Conservation (phyloP, 2,113 vertebrate genomes). For the Malurus alboscapulatus region DNA sequence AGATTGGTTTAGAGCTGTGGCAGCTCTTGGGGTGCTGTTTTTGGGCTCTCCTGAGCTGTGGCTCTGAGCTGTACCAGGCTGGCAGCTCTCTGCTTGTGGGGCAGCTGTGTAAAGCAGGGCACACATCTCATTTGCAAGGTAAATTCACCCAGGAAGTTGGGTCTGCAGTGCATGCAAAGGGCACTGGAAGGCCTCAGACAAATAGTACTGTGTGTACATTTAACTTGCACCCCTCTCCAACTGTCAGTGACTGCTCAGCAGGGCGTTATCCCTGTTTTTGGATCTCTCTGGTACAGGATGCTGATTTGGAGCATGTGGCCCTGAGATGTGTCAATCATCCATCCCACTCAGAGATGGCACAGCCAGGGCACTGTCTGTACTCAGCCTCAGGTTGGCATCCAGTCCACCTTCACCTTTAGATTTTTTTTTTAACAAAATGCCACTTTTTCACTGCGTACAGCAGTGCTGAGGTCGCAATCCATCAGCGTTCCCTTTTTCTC, state of each 20-base stretch:
- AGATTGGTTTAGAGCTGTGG: background rate
- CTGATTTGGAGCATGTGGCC: background rate
- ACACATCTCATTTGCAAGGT: background rate
- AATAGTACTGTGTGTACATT: background rate
- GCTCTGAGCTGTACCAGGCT: background rate
- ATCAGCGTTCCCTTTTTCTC: background rate
- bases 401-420: background rate
- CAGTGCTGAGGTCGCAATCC: fast-evolving
- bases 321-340: background rate
- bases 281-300: background rate
- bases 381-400: background rate
- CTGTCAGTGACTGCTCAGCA: background rate
- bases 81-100: background rate
- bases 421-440: background rate
- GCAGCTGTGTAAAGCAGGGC: background rate
- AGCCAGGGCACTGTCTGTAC: background rate
- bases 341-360: background rate
- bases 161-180: background rate
- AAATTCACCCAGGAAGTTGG: background rate
- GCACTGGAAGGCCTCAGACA: background rate
- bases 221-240: background rate
- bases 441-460: background rate
- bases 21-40: background rate
- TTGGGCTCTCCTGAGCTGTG: background rate
- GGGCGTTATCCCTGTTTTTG: background rate